Conservation (phyloP, 1,140 invertebrate species). For the Pentalonia nigronervosa region DNA sequence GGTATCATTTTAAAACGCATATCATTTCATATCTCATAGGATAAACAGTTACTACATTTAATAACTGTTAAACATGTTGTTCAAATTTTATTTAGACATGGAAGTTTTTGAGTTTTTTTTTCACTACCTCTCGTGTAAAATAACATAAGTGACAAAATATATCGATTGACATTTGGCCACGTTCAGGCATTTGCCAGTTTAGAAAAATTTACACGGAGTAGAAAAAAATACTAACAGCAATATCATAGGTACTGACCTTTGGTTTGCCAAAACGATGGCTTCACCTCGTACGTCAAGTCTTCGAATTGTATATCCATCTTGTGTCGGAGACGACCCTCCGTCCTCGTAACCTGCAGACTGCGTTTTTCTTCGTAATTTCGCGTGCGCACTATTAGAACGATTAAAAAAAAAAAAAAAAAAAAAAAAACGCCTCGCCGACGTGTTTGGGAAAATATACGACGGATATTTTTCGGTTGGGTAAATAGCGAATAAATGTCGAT, state of each 20-base stretch:
- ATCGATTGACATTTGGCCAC: not conserved
- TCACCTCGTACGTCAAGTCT: slow-evolving; percentile 58
- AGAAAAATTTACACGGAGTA: not conserved
- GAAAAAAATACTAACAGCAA: not conserved
- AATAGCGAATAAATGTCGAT: not conserved
- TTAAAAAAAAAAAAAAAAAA: not conserved
- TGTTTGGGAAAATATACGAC: not conserved
- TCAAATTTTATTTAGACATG: not conserved
- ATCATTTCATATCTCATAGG: too few species aligned
- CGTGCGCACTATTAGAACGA: not conserved
- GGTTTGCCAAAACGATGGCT: slow-evolving; percentile 46
- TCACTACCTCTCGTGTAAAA: too few species aligned
- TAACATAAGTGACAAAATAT: not conserved
- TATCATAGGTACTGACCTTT: slow-evolving; percentile 44
- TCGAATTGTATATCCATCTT: slow-evolving; percentile 59
- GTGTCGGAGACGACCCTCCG: not conserved
- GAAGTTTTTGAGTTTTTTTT: not conserved
- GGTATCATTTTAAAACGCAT: not conserved
- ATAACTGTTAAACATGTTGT: too few species aligned
- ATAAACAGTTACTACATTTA: too few species aligned
- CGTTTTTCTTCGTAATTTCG: not conserved
- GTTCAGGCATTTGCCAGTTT: not conserved
- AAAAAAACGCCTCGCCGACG: not conserved
- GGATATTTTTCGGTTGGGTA: not conserved
- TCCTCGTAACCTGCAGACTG: not conserved